A percentile compares a stretch with the other conserved stretches of the same genome.
Evolutionary conservation across 2,888 invertebrate genomes (phyloP).

Genomic region (Drosophila diplacantha): DNA sequence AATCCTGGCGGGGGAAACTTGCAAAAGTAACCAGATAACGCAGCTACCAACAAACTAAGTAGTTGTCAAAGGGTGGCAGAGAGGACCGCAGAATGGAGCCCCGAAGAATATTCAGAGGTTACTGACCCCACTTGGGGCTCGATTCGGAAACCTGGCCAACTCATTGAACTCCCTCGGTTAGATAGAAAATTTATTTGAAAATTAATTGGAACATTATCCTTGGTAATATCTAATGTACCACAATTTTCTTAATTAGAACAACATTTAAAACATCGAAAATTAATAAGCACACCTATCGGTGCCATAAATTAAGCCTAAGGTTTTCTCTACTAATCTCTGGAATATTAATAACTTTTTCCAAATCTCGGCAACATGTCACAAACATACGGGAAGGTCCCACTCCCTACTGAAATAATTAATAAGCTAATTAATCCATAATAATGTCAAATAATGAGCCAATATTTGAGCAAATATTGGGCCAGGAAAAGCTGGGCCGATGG

Average conservation of each 20-base stretch:
- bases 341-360: constrained; percentile 38
- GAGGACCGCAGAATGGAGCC: constrained; percentile 9
- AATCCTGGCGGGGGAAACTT: constrained; percentile 61
- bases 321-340: constrained; percentile 38
- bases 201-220: background rate
- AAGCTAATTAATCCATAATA: constrained; percentile 65
- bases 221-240: background rate
- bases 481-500: constrained; percentile 29
- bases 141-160: background rate
- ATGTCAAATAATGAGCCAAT: constrained; percentile 65
- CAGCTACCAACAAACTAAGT: constrained; percentile 43
- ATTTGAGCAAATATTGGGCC: constrained; percentile 57
- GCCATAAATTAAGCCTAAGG: background rate
- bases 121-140: constrained; percentile 15
- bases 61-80: constrained; percentile 27
- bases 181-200: background rate
- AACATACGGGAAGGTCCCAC: constrained; percentile 6
- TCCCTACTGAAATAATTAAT: constrained; percentile 55
- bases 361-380: constrained; percentile 32
- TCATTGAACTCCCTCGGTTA: constrained; percentile 1
- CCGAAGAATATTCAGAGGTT: constrained; percentile 6
- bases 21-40: constrained; percentile 65
- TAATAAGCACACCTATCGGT: no score
- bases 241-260: background rate
- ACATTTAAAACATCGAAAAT: background rate